These are phyloP conservation scores for Chiroxiphia lanceolata DNA, from an alignment of 2,797 vertebrate species.

Conservation along the genomic window DNA sequence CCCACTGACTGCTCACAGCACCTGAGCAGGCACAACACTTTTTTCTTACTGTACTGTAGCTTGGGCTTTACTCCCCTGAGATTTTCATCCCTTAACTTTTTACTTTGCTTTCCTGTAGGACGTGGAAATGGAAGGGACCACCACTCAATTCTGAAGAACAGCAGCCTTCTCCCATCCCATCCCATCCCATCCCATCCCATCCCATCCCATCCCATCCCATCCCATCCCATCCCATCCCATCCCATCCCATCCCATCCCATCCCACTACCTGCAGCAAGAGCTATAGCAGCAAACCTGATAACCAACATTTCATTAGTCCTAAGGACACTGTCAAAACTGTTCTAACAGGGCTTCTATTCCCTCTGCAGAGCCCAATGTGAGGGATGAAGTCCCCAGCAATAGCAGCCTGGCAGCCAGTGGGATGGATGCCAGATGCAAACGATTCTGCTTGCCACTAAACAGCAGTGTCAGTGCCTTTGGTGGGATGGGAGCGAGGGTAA, in stretches of 20 bases:
- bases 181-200: not conserved
- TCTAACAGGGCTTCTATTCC: not conserved
- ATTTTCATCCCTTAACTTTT: not conserved
- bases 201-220: not conserved
- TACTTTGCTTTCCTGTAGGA: not conserved
- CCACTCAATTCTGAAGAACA: not conserved
- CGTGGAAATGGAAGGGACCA: not conserved
- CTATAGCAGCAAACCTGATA: not conserved
- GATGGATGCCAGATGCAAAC: not conserved
- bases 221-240: not conserved
- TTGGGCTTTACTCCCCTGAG: not conserved
- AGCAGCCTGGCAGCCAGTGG: not conserved
- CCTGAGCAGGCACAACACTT: not conserved
- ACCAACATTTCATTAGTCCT: not conserved
- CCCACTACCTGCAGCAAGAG: not conserved
- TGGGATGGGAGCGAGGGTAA: not conserved
- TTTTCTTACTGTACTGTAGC: not conserved
- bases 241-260: not conserved
- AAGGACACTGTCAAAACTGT: not conserved
- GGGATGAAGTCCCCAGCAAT: not conserved
- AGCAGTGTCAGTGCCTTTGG: not conserved
- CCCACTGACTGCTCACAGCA: fast-evolving
- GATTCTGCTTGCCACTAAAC: not conserved
- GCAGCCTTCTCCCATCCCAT: not conserved
- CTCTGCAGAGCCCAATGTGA: not conserved